phyloP scores from a whole-genome alignment of 2,113 vertebrate genomes.

The Scopus umbretta region DNA sequence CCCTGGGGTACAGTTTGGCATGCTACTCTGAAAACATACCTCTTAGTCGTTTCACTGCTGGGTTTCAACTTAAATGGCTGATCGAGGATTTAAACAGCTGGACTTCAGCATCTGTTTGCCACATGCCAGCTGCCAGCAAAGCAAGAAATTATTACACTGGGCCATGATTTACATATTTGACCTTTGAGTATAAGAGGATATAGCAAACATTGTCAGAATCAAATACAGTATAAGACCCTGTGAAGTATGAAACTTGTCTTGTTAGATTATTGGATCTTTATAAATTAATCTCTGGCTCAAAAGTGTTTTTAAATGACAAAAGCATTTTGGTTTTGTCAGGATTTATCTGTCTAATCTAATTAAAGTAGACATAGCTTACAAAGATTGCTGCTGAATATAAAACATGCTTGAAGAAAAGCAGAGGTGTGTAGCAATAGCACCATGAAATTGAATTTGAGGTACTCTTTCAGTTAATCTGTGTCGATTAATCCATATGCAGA shows the following conservation, averaged over 20 bases:
- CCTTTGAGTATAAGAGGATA: not conserved
- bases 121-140: not conserved
- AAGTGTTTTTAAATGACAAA: slow-evolving; percentile 1
- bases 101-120: not conserved
- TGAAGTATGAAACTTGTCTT: not conserved
- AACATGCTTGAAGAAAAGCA: not conserved
- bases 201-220: not conserved
- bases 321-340: not conserved
- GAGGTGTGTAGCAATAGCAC: not conserved
- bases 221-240: not conserved
- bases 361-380: not conserved
- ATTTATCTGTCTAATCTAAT: not conserved
- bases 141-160: not conserved
- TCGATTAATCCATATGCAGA: not conserved
- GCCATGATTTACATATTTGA: not conserved
- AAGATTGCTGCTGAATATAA: not conserved
- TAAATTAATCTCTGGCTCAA: not conserved
- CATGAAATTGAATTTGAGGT: not conserved
- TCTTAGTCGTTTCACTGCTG: not conserved
- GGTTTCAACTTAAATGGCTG: not conserved
- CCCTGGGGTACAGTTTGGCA: slow-evolving; percentile 10
- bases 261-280: not conserved
- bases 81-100: not conserved
- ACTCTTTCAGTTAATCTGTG: not conserved
- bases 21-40: slow-evolving; percentile 3